Conservation (phyloP, 2,888 invertebrate genomes). For the Chironomus riparius region DNA sequence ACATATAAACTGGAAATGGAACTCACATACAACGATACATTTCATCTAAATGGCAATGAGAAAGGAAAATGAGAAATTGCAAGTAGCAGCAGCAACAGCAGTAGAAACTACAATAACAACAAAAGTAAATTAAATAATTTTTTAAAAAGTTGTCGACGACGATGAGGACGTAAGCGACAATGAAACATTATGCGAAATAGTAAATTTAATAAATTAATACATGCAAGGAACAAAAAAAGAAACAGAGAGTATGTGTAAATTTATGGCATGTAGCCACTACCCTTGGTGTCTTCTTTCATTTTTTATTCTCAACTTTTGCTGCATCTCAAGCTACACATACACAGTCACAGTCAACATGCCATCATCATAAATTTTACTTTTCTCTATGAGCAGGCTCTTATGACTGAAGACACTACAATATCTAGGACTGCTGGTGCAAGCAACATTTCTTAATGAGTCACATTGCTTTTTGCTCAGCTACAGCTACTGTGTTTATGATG, state of each 20-base stretch:
- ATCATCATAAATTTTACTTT: conserved; percentile 18
- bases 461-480: neutral
- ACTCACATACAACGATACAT: neutral
- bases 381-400: neutral
- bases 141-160: neutral
- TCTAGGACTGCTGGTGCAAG: too few relatives aligned
- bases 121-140: neutral
- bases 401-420: too few relatives aligned
- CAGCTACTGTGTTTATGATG: neutral
- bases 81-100: neutral
- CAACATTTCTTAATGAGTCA: conserved; percentile 18
- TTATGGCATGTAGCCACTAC: conserved; percentile 12
- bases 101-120: neutral
- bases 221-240: neutral
- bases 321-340: too few relatives aligned
- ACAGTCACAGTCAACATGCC: neutral
- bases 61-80: neutral
- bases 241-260: conserved; percentile 8
- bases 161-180: neutral
- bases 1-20: neutral
- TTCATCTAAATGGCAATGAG: neutral
- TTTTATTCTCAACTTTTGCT: too few relatives aligned
- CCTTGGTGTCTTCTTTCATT: too few relatives aligned
- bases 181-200: conserved; percentile 19
- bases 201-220: conserved; percentile 13